Conservation (phyloP, 2,888 invertebrate species). For the Erynnis tages region DNA sequence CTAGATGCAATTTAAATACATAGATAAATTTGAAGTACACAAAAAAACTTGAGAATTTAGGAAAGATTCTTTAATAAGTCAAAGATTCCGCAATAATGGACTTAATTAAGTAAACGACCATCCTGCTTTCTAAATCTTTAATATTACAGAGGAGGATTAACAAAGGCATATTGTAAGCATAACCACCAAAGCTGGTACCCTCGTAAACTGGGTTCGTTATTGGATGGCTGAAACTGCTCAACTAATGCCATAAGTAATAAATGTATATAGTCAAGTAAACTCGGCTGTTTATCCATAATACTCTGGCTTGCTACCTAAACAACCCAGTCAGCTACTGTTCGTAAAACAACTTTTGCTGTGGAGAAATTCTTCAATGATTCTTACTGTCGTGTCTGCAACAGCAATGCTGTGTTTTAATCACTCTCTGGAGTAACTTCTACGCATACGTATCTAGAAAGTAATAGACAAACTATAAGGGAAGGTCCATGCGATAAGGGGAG, state of each 20-base stretch:
- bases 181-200: constrained; percentile 4
- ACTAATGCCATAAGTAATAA: neutral
- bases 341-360: too few relatives aligned
- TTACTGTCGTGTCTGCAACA: too few relatives aligned
- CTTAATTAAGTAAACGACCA: neutral
- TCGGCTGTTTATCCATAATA: neutral
- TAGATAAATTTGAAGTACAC: neutral
- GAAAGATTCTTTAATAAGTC: neutral
- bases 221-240: constrained; percentile 7
- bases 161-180: constrained; percentile 11
- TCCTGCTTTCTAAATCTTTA: constrained; percentile 1
- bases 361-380: too few relatives aligned
- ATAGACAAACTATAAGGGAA: too few relatives aligned
- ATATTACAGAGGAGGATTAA: constrained; percentile 8
- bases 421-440: too few relatives aligned
- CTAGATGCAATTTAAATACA: too few relatives aligned
- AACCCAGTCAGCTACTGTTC: too few relatives aligned
- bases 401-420: too few relatives aligned
- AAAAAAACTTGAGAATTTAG: too few relatives aligned
- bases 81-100: neutral
- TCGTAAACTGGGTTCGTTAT: constrained; percentile 15
- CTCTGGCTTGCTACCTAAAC: too few relatives aligned
- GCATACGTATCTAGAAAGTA: too few relatives aligned
- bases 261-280: neutral
- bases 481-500: too few relatives aligned